Conservation (phyloP, 2,888 invertebrate genomes). For the Taphrorychus bicolor region DNA sequence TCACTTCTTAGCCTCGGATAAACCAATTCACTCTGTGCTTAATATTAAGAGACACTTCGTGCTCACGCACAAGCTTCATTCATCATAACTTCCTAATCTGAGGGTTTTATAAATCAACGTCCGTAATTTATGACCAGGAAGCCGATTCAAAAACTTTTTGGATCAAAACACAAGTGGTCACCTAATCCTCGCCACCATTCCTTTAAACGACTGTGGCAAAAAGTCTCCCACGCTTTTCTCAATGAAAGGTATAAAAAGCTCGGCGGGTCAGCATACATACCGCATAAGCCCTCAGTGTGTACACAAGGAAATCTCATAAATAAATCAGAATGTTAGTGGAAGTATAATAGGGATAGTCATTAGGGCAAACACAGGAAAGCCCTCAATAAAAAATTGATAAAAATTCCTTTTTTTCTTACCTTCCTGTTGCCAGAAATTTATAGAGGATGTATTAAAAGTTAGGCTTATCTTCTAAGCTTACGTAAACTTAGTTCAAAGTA, state of each 20-base stretch:
- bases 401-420: no score
- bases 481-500: no score
- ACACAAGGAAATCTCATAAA: conserved; percentile 33
- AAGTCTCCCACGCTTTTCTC: conserved; percentile 46
- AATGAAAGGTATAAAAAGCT: conserved; percentile 46
- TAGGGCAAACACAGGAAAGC: background rate
- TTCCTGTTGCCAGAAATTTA: no score
- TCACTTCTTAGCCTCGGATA: background rate
- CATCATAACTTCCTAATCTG: background rate
- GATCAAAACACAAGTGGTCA: conserved; percentile 5
- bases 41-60: background rate
- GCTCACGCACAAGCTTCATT: background rate
- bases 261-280: conserved; percentile 50
- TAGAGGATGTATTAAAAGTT: no score
- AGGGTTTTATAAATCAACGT: background rate
- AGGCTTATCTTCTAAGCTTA: no score
- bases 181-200: background rate
- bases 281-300: conserved; percentile 45
- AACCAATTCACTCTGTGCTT: background rate
- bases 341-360: conserved; percentile 24
- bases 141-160: background rate
- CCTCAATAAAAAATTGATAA: no score
- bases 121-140: background rate
- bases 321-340: conserved; percentile 25
- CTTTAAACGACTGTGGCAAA: conserved; percentile 23